A percentile compares a stretch with the other conserved stretches of the same genome.
Evolutionary conservation across 37 sponge, comb jelly and placozoan genomes (phyloP).

Genomic region (Mnemiopsis leidyi): DNA sequence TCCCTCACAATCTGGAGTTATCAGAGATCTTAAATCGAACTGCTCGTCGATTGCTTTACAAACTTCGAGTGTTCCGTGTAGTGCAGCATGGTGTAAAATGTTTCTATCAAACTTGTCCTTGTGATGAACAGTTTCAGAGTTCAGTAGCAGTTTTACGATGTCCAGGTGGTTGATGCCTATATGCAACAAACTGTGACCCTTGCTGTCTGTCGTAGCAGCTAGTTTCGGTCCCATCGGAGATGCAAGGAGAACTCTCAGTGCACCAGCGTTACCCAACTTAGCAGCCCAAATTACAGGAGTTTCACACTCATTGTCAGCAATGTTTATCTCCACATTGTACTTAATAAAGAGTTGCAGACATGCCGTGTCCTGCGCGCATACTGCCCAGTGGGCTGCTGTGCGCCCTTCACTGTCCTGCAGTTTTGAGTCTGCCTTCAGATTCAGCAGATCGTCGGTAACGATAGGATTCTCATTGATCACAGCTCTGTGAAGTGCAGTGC

Average conservation of each 20-base stretch:
- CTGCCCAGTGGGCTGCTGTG: conserved; percentile 47
- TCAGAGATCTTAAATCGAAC: not conserved
- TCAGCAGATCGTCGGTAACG: conserved; percentile 40
- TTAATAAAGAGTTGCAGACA: conserved; percentile 27
- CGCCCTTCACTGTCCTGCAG: conserved; percentile 17
- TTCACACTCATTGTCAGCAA: conserved; percentile 45
- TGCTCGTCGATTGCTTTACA: not conserved
- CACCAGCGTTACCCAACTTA: not conserved
- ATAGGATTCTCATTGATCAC: conserved; percentile 50
- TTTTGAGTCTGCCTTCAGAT: not conserved
- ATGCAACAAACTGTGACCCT: not conserved
- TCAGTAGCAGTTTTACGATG: conserved; percentile 23
- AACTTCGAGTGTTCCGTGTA: conserved; percentile 19
- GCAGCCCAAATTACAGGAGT: conserved; percentile 40
- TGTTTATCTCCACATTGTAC: not conserved
- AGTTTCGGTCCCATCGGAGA: conserved; percentile 21
- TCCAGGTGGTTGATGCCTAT: conserved; percentile 45
- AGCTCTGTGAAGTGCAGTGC: conserved; percentile 40
- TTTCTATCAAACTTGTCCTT: conserved; percentile 47
- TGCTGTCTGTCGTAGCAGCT: not conserved
- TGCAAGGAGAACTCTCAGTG: not conserved
- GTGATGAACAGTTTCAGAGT: conserved; percentile 6
- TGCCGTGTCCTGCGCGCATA: not conserved
- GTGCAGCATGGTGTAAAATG: conserved; percentile 45
- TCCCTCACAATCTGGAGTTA: conserved; percentile 5